phyloP scores from a whole-genome alignment of 2,113 vertebrate genomes.

The Progne subis region DNA sequence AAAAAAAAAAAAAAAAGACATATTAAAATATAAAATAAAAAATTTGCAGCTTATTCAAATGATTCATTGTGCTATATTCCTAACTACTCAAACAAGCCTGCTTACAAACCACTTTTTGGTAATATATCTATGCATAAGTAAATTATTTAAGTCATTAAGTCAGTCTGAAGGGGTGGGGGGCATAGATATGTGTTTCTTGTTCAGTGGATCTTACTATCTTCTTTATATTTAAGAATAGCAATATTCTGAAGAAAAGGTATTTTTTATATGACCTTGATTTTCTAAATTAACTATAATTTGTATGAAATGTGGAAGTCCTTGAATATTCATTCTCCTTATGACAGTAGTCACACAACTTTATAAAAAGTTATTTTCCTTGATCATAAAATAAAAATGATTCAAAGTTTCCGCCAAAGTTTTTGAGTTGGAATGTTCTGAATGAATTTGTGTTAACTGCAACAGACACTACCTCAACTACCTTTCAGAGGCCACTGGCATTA shows the following conservation, averaged over 20 bases:
- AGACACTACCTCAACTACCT: background rate
- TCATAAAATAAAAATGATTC: background rate
- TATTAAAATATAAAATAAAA: background rate
- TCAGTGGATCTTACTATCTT: constrained; percentile 45
- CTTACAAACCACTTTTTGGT: background rate
- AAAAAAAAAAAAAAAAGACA: too few species aligned
- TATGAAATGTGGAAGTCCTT: background rate
- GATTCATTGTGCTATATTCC: background rate
- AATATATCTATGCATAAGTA: background rate
- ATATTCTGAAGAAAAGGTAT: constrained; percentile 18
- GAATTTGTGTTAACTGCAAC: background rate
- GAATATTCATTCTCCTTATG: background rate
- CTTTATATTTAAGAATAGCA: constrained; percentile 55
- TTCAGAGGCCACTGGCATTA: background rate
- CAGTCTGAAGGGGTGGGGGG: background rate
- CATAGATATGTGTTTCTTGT: background rate
- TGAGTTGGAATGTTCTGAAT: background rate
- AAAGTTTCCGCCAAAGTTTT: background rate
- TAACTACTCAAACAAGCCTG: background rate
- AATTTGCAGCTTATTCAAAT: background rate
- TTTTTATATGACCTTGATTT: constrained; percentile 2
- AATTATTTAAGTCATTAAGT: constrained; percentile 27
- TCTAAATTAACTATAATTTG: background rate
- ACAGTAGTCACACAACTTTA: background rate
- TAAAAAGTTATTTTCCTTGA: background rate